These are phyloP conservation scores for Plemyria rubiginata DNA, from an alignment of 2,888 invertebrate species.

Conservation along the genomic window DNA sequence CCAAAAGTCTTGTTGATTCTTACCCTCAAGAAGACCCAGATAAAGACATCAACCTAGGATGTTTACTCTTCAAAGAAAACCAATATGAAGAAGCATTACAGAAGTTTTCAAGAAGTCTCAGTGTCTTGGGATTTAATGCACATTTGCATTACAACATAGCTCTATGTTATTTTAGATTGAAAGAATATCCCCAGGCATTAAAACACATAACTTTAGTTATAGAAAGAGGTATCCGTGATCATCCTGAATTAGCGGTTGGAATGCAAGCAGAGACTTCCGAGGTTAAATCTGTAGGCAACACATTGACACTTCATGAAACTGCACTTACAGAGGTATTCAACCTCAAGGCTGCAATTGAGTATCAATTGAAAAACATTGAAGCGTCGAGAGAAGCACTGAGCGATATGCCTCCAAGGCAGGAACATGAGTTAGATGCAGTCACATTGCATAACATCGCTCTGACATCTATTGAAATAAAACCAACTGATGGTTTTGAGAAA, in stretches of 20 bases:
- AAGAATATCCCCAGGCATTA: conserved; percentile 96
- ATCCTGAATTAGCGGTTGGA: conserved; percentile 98
- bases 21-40: conserved; percentile 95
- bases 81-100: conserved; percentile 95
- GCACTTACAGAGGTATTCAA: conserved; percentile 99
- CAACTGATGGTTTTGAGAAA: conserved; percentile 96
- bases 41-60: conserved; percentile 97
- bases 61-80: conserved; percentile 95
- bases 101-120: conserved; percentile 94
- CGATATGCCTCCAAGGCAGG: conserved; percentile 96
- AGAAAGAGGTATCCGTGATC: conserved; percentile 97
- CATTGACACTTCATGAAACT: conserved; percentile 96
- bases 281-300: conserved; percentile 98
- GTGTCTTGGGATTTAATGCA: conserved; percentile 94
- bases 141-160: conserved; percentile 98
- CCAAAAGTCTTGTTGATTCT: conserved; percentile 95
- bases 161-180: conserved; percentile 96
- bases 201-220: conserved; percentile 97
- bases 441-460: conserved; percentile 98
- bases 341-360: conserved; percentile 99
- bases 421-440: conserved; percentile 98
- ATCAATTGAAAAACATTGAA: conserved; percentile 90
- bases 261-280: conserved; percentile 97
- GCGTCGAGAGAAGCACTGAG: conserved; percentile 94
- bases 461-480: conserved; percentile 93